A percentile compares a stretch with the other conserved stretches of the same genome.
These are phyloP conservation scores for Chascanopsetta lugubris DNA, from an alignment of 2,113 vertebrate genomes.

Conservation along the genomic window DNA sequence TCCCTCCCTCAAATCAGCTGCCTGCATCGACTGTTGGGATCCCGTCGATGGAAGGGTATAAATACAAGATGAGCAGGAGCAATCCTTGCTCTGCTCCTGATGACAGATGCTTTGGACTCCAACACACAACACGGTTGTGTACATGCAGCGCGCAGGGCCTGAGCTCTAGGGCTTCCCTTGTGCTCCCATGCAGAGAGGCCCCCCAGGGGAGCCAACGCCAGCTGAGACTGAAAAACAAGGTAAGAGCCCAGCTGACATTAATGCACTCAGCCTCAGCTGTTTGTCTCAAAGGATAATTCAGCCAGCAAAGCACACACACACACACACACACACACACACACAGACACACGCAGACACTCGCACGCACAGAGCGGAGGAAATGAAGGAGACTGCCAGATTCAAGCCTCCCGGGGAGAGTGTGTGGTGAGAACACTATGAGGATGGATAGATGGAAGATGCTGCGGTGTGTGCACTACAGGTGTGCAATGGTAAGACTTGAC, in stretches of 20 bases:
- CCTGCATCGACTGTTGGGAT: constrained; percentile 77
- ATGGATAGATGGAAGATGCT: constrained; percentile 56
- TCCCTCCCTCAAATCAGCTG: constrained; percentile 73
- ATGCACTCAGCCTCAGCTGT: constrained; percentile 74
- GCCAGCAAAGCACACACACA: constrained; percentile 51
- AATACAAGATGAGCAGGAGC: constrained; percentile 67
- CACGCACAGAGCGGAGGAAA: constrained; percentile 35
- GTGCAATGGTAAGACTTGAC: constrained; percentile 72
- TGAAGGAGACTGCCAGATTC: constrained; percentile 61
- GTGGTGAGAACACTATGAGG: constrained; percentile 39
- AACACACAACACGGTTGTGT: constrained; percentile 28
- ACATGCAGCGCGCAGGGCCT: constrained; percentile 24
- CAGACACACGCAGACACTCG: too few relatives aligned
- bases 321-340: too few relatives aligned
- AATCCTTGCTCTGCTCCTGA: constrained; percentile 58
- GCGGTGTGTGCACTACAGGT: constrained; percentile 36
- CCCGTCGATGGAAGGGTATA: constrained; percentile 72
- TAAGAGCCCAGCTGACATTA: constrained; percentile 81
- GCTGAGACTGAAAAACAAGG: constrained; percentile 85
- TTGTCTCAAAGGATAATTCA: constrained; percentile 71
- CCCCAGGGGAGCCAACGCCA: constrained; percentile 77
- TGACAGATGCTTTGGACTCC: constrained; percentile 58
- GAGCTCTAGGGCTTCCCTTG: constrained; percentile 73
- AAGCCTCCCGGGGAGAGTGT: constrained; percentile 51
- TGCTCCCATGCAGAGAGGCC: constrained; percentile 76